Evolutionary conservation across 2,888 invertebrate genomes (phyloP), one percentile per base, ranked within the genome.

Genomic region (Leptopilina myrica): DNA sequence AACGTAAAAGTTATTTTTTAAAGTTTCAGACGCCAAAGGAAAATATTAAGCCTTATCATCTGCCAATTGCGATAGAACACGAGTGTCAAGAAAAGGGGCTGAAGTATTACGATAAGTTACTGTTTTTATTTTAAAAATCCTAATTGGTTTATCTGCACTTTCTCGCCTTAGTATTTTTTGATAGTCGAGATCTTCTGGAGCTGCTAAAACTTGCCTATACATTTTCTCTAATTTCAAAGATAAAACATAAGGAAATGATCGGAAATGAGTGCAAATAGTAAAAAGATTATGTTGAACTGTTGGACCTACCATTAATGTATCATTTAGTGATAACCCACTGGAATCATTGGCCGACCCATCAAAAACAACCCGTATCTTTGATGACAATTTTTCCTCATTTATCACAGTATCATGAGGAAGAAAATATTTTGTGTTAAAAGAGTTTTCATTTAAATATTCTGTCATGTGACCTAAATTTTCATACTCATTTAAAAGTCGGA

Each of bases 401-500:
- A 49, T 7, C 8, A 49, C 11, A 49, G 49, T 11, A 9, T 84
- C 84, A 75, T 86, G 85, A 0, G 86, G 84, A 59, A 84, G 12
- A 26, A 80, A 82, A 64, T 76, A 83, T 3, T 79, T 79, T 62
- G 40, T 49, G 1, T 14, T 9, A 2, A 20, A 20, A 1, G 20
- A 76, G 3, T 76, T 49, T 7, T 53, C 78, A 4, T 62, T 15
- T 59, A n/a, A 15, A 5, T 81, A 15, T 26, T 73, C 59, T 0
- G 69, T 46, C 85, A 86, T 85, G 73, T 86, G 86, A 5, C 81
- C 81, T 5, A 86, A 59, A 4, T 62, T 64, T 12, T 78, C 14
- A 65, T 86, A 87, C 78, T 87, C 86, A 8, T 79, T 33, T 62
- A 87, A 76, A n/a, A 86, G 0, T 80, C 66, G n/a, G 59, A 14